Conservation (phyloP, 2,113 vertebrate species). For the Solea solea region DNA sequence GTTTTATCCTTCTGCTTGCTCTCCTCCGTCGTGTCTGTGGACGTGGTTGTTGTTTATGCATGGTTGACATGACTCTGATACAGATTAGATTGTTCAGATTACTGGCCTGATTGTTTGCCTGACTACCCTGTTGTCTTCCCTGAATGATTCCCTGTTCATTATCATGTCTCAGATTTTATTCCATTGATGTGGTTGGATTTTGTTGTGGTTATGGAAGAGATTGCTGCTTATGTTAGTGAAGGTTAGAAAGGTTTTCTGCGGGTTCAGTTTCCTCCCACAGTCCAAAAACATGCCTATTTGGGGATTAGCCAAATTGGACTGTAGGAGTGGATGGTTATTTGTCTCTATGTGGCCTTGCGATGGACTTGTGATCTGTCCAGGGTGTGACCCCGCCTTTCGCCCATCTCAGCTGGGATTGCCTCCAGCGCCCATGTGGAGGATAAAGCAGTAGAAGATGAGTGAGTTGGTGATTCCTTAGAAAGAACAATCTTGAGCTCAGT, state of each 20-base stretch:
- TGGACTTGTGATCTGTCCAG: too few relatives aligned
- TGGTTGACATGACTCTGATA: constrained; percentile 43
- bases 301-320: too few relatives aligned
- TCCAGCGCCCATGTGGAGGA: too few relatives aligned
- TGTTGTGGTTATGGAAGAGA: constrained; percentile 1
- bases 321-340: too few relatives aligned
- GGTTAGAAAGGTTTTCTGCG: neutral
- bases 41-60: constrained; percentile 65
- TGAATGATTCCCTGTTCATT: constrained; percentile 34
- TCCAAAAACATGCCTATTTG: too few relatives aligned
- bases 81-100: constrained; percentile 25
- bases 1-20: constrained; percentile 58
- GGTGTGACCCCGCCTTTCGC: too few relatives aligned
- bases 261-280: too few relatives aligned
- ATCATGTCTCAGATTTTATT: constrained; percentile 19
- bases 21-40: constrained; percentile 58
- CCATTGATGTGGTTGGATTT: constrained; percentile 1
- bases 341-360: too few relatives aligned
- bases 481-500: too few relatives aligned
- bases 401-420: too few relatives aligned
- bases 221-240: constrained; percentile 5
- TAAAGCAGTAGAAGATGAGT: too few relatives aligned
- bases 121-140: constrained; percentile 28
- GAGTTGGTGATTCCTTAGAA: too few relatives aligned
- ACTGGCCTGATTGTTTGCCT: constrained; percentile 38